Base-by-base conservation (phyloP, 1,140 invertebrate genomes). In the Melipona quadrifasciata region DNA sequence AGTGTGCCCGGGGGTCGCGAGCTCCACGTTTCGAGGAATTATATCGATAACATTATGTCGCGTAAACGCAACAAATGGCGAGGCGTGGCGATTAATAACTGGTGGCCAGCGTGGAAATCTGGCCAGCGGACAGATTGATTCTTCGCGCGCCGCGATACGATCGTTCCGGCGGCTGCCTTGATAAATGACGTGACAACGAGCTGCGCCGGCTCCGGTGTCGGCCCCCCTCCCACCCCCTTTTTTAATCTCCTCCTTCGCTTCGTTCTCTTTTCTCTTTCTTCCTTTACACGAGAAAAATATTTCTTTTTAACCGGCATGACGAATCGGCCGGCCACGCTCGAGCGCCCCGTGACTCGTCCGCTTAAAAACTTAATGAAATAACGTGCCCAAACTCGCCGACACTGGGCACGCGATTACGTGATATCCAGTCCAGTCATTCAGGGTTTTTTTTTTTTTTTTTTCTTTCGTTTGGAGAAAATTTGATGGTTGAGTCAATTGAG, bases 291-390 rank as follows among this genome's bases (percentile, higher is more conserved):
- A n/a, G 58, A 24, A 61, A 61, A 61, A n/a, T 65, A 34, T 72
- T 82, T 70, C 61, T 78, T 82, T 84, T 86, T 75, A 82, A 90
- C 34, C 68, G 78, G 68, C 81, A 73, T 71, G 78, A 72, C 89
- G 83, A 90, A 90, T 90, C 89, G 82, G 85, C 78, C 72, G 75
- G 85, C 74, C 79, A 86, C 85, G 67, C 73, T 81, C 79, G 78
- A 86, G 55, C 27, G 67, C 64, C 76, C 17, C 67, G 73, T 75
- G 74, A 84, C 78, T 82, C 82, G 78, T 57, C 77, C 68, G 55
- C 72, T 89, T 85, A 85, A 89, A 79, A 85, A 86, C 58, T 79
- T 89, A 80, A 89, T 87, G 87, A 89, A 88, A 88, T 84, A 88
- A 88, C 85, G 82, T 55, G 16, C 0, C 58, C 17, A 14, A 61